Evolutionary conservation across 2,113 vertebrate species (phyloP).

Genomic region (Thymallus thymallus): DNA sequence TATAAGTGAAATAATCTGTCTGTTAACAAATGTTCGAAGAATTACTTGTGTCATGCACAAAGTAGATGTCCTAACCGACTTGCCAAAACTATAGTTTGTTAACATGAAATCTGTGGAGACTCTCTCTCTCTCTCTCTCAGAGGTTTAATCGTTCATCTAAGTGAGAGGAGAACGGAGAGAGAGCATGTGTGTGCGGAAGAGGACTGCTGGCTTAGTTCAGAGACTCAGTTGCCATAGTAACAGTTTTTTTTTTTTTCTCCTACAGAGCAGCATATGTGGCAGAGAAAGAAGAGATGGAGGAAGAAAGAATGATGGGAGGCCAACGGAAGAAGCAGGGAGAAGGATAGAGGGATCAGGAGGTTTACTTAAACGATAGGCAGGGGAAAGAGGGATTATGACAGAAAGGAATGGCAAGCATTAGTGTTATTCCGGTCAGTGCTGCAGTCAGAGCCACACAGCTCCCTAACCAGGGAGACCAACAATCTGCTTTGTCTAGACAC

Average conservation of each 20-base stretch:
- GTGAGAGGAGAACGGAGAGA: slow-evolving; percentile 21
- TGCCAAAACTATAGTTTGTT: too few relatives aligned
- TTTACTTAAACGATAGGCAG: slow-evolving; percentile 8
- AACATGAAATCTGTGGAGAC: too few relatives aligned
- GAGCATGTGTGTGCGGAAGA: not conserved
- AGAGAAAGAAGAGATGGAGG: slow-evolving; percentile 22
- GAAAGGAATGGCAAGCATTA: slow-evolving; percentile 39
- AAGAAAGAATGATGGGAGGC: slow-evolving; percentile 14
- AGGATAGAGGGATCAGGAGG: slow-evolving; percentile 29
- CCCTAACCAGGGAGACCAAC: not conserved
- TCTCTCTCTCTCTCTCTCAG: slow-evolving; percentile 40
- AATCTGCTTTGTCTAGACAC: slow-evolving; percentile 2
- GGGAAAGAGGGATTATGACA: not conserved
- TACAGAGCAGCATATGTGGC: slow-evolving; percentile 22
- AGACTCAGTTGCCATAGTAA: slow-evolving; percentile 77
- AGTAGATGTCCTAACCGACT: too few relatives aligned
- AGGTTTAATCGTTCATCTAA: slow-evolving; percentile 62
- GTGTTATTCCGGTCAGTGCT: slow-evolving; percentile 8
- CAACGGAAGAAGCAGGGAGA: slow-evolving; percentile 26
- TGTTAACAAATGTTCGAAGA: too few relatives aligned
- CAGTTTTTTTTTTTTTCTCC: slow-evolving; percentile 44
- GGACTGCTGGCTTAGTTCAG: slow-evolving; percentile 52
- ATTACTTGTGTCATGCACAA: too few relatives aligned
- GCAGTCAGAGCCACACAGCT: not conserved
- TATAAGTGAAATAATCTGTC: too few relatives aligned